Base-by-base conservation (phyloP, 1,140 invertebrate genomes). In the Tetragonula clypearis region DNA sequence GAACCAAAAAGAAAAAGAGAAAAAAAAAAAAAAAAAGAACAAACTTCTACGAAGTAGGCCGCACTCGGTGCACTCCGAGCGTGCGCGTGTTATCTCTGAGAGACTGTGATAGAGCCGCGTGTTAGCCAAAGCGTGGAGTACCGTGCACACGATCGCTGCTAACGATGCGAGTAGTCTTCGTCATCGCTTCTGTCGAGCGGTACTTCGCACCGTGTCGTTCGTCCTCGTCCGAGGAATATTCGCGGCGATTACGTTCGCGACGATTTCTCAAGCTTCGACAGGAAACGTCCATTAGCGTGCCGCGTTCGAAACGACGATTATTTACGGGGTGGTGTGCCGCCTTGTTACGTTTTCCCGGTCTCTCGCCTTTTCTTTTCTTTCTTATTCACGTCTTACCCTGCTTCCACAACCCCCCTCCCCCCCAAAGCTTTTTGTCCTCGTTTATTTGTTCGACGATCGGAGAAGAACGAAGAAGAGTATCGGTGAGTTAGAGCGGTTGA, bases 261-360 rank as follows among this genome's bases (percentile, higher is more conserved):
- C 88, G 76, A 91, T 90, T 87, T 82, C 65, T 85, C 73, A 15
- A 84, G 76, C 71, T 86, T 88, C 90, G 86, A 91, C 90, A 91
- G 85, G 62, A 90, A 89, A 91, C 56, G 78, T 91, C 90, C 90
- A 91, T 91, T 91, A 91, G 84, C 79, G 77, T 26, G 60, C 26
- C 6, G 5, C 19, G 62, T 55, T 26, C 60, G 62, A 71, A 71
- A 30, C 26, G 74, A 79, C 62, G 72, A 91, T 91, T 91, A 91
- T 91, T 91, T 91, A 91, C 80, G 85, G 65, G 30, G 30, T 60
- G 58, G 74, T 17, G 62, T 69, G 35, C 69, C 56, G n/a, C n/a
- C n/a, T n/a, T 49, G 41, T 49, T 41, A 49, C 74, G 74, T 84
- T 88, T 77, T 30, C 30, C 76, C 66, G 69, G 69, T 72, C 30